These are phyloP conservation scores for Anolis apletophallus DNA, from an alignment of 2,797 vertebrate genomes.

Conservation along the genomic window DNA sequence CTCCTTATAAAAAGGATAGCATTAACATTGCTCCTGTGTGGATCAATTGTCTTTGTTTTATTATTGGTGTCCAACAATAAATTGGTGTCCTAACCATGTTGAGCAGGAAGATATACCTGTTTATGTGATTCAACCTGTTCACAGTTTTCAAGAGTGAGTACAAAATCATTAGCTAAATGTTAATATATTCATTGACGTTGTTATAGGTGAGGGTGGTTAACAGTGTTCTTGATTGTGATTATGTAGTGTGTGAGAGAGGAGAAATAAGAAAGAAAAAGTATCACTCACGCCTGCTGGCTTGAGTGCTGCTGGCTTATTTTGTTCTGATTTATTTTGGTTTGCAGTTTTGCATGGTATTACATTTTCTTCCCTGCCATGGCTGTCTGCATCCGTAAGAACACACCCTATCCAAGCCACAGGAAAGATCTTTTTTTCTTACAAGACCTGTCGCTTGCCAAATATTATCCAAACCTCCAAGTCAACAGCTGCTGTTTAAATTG, in stretches of 20 bases:
- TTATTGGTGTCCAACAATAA: not conserved
- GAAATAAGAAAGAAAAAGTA: not conserved
- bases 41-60: conserved; percentile 5
- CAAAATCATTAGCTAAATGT: conserved; percentile 11
- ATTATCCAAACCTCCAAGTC: conserved; percentile 51
- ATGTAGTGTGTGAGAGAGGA: not conserved
- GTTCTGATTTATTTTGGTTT: too few species aligned
- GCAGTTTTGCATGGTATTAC: conserved; percentile 3
- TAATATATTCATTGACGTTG: not conserved
- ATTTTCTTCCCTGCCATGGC: conserved; percentile 27
- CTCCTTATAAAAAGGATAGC: not conserved
- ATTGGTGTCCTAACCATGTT: conserved; percentile 10
- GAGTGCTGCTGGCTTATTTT: not conserved
- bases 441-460: conserved; percentile 56
- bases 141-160: conserved; percentile 13
- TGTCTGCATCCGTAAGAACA: conserved; percentile 42
- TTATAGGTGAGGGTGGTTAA: not conserved
- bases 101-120: not conserved
- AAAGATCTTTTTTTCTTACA: conserved; percentile 51
- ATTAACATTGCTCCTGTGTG: not conserved
- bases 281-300: conserved; percentile 3
- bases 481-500: conserved; percentile 53
- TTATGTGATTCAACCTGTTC: conserved; percentile 10
- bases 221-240: not conserved
- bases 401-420: conserved; percentile 49